phyloP scores from a whole-genome alignment of 2,888 invertebrate genomes.

The Zonitis immaculata region DNA sequence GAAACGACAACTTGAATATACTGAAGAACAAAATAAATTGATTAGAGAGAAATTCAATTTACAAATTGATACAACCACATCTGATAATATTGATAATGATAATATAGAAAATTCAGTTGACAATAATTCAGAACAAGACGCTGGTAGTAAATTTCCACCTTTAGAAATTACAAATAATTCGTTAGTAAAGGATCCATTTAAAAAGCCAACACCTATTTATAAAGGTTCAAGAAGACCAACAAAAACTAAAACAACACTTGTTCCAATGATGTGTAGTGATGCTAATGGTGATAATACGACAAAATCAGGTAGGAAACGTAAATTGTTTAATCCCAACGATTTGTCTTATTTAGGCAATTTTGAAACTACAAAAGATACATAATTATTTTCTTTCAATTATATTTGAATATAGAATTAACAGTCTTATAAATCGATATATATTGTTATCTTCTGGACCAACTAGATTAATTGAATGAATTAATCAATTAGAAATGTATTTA shows the following conservation, averaged over 20 bases:
- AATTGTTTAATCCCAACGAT: neutral
- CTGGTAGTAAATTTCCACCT: too few relatives aligned
- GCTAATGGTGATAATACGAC: neutral
- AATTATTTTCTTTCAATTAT: neutral
- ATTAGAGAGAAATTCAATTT: neutral
- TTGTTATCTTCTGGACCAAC: neutral
- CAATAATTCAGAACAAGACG: neutral
- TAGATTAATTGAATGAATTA: neutral
- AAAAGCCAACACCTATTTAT: neutral
- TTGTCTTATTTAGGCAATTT: constrained; percentile 2
- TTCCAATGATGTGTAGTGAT: neutral
- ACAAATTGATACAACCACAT: neutral
- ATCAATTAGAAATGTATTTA: constrained; percentile 56
- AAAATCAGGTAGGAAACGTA: neutral
- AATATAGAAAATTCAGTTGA: neutral
- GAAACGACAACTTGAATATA: constrained; percentile 34
- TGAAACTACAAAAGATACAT: neutral
- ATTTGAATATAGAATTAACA: neutral
- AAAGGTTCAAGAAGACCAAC: neutral
- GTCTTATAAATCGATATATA: constrained; percentile 1
- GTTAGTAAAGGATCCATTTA: neutral
- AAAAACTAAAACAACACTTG: neutral
- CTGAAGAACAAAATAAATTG: constrained; percentile 19
- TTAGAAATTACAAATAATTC: too few relatives aligned
- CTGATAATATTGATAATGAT: neutral